Evolutionary conservation across 2,888 invertebrate species (phyloP), one percentile per base, ranked within the genome.

Genomic region (Augochlorella aurata): DNA sequence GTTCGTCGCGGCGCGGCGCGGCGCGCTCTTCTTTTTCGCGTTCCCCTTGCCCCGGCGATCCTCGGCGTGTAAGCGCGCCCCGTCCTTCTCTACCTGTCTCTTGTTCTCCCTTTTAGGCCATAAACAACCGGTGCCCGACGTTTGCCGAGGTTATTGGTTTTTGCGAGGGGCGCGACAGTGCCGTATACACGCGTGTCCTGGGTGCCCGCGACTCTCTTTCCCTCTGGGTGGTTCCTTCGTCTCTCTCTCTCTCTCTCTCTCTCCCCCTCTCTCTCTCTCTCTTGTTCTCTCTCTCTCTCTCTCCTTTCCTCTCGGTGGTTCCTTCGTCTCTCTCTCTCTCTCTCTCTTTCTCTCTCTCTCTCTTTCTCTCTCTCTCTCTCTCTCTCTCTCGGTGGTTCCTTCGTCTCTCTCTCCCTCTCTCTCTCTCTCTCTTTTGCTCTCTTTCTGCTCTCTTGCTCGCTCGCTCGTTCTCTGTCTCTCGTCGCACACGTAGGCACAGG

Each of bases 111-210:
- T 85, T 82, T 79, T 84, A 78, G 82, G 86, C 82, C 89, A 90
- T 90, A 90, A 90, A 90, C 90, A 90, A 90, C 86, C 88, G 84
- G 87, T 84, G 78, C 78, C 85, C 90, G 85, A 87, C 88, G 88
- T 89, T 86, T 86, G 85, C 86, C 90, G 88, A 90, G 90, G 90
- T 91, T 91, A 91, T 91, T 91, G 90, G 90, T 90, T 91, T 90
- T 90, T 90, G 88, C 87, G 79, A 86, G 86, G 61, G 78, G 81
- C 87, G 85, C 87, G 85, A 85, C 89, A 86, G 85, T 83, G 79
- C 81, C 82, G 85, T 87, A 81, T 83, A 85, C 83, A 83, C 65
- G 78, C 74, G 79, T 77, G 61, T 61, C 16, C 74, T 44, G n/a
- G 10, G 8, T 71, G 63, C 75, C 63, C 71, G 21, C 67, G 38